Evolutionary conservation across 2,797 vertebrate species (phyloP), one percentile per base, ranked within the genome.

Genomic region (Cuculus canorus): DNA sequence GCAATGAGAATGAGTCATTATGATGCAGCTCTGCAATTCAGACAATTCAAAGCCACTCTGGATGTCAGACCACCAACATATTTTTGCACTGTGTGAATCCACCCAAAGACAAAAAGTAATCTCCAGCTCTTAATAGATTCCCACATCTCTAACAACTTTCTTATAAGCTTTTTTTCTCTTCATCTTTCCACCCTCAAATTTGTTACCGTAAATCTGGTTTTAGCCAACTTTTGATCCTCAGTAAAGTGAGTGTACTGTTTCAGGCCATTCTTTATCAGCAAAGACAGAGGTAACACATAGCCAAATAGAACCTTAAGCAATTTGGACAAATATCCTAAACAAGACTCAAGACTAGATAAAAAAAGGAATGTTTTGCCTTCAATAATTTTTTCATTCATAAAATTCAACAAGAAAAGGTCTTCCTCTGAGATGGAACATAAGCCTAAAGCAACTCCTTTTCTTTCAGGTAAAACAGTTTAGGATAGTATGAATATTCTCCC

Each of bases 21-120:
- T 77, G 83, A 86, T 94, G 86, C 93, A 95, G 57, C 27, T 83
- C 66, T 81, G 72, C 93, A 86, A 93, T 83, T 92, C 92, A 96
- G 82, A 81, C 86, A 84, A 68, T 64, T 75, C 88, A 96, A 82
- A 95, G 60, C 88, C 61, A 47, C 92, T 81, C 57, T 86, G 83
- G 80, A 88, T 68, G 41, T 90, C 88, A 94, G 53, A 56, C 30
- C 57, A 83, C 69, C 27, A 22, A 75, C 35, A 9, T 77, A 25
- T 53, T 88, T 91, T 71, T 77, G n/a, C 48, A 77, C 32, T 78
- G 17, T n/a, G 41, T 68, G 57, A 92, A 86, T 60, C 30, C 48
- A 32, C 41, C 61, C 14, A 48, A 73, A 77, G 32, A 37, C 28
- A 41, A 61, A 77, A 90, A 63, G 52, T 39, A 52, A 52, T 77